Evolutionary conservation across 1,140 invertebrate species (phyloP).

Genomic region (Drosophila parabipectinata): DNA sequence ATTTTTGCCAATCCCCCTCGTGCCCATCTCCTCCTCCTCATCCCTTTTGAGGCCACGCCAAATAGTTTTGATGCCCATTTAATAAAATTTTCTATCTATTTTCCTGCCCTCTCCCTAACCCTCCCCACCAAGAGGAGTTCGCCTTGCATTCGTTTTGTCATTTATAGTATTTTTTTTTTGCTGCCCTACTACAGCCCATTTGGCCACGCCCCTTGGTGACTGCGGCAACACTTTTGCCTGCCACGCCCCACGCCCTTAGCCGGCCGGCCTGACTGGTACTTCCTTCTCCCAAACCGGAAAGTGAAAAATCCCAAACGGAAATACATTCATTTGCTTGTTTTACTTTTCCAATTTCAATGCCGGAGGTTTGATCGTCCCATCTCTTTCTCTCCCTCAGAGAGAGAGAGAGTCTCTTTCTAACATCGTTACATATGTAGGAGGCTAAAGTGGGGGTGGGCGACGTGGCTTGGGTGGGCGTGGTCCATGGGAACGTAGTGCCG

Average conservation of each 20-base stretch:
- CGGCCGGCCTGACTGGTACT: neutral
- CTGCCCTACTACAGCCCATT: no score
- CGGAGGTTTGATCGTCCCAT: constrained; percentile 38
- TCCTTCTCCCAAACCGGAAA: constrained; percentile 52
- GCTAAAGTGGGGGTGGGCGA: neutral
- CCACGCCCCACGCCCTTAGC: neutral
- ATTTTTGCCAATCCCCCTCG: neutral
- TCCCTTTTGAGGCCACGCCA: constrained; percentile 55
- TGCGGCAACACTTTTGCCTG: constrained; percentile 56
- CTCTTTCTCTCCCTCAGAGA: no score
- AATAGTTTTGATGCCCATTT: constrained; percentile 79
- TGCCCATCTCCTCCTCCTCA: neutral
- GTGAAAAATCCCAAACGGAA: constrained; percentile 82
- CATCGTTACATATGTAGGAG: constrained; percentile 48
- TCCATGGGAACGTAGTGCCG: constrained; percentile 59
- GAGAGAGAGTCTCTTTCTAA: no score
- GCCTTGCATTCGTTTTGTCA: constrained; percentile 60
- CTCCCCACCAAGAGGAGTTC: no score
- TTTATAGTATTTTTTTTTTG: constrained; percentile 55
- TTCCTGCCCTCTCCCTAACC: constrained; percentile 23
- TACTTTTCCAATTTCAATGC: constrained; percentile 80
- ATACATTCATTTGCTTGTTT: constrained; percentile 82
- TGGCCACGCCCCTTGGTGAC: constrained; percentile 21
- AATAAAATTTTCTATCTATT: constrained; percentile 77
- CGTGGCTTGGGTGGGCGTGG: constrained; percentile 17